Base-by-base conservation (phyloP, 2,113 vertebrate genomes). In the Malurus elegans region DNA sequence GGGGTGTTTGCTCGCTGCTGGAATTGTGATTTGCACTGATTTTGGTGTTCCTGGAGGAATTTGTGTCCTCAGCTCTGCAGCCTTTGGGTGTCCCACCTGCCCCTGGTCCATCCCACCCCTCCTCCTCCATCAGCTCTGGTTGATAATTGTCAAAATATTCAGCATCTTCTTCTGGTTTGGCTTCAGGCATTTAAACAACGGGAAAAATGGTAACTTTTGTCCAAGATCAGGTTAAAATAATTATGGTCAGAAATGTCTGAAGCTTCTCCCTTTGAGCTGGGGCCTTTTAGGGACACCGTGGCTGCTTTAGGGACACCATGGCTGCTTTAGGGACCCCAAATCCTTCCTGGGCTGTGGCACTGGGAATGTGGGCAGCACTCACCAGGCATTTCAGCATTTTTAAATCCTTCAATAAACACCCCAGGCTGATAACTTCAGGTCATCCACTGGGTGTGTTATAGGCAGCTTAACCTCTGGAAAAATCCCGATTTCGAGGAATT, bases 41-140 rank as follows among this genome's bases (percentile, higher is more conserved):
- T 44, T 28, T 40, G 24, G 21, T 67, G 14, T 74, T 58, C 2
- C 48, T 79, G 44, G 69, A 31, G 53, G 62, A 57, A 4, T 0
- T 50, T 29, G 8, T 69, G 23, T 21, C 17, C 23, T 50, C 25
- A 10, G 51, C 42, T 47, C 1, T 1, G 21, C 28, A 67, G 50
- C 29, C n/a, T 10, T 69, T 21, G 40, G 38, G 7, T 21, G 18
- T 57, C 48, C 45, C 2, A 0, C 28, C 47, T 54, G 23, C 45
- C 62, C 21, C n/a, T 36, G 50, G 10, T 17, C 29, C 44, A 2
- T 26, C 47, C 40, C 54, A 4, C 4, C 79, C 18, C 48, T 61
- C 18, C 12, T 44, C 14, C 9, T 88, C 38, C 56, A 6, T 0
- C 0, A 34, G 29, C 74, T 70, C 38, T 32, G 40, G 8, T 0